Evolutionary conservation across 2,113 vertebrate genomes (phyloP), one percentile per base, ranked within the genome.

Genomic region (Chrysemys picta): DNA sequence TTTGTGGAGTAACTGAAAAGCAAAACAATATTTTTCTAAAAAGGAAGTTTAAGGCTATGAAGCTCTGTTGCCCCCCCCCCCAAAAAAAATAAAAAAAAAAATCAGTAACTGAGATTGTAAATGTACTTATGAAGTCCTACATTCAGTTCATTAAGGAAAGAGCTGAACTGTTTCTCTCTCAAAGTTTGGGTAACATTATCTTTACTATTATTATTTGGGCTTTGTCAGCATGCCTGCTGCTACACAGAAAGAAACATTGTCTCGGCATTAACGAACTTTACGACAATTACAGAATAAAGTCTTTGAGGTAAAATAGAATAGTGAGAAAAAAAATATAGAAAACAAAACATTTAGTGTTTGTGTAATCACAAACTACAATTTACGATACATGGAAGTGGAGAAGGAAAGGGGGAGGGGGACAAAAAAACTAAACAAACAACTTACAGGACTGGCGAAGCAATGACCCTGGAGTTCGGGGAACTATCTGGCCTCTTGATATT

Each of bases 371-470:
- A 93, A 85, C 22, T 76, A 25, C 10, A 49, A 91, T 2, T 1
- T 3, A 11, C 24, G 22, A 78, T n/a, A 47, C 4, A 56, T 56
- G 75, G 59, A 92, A 53, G 2, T 53, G 56, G 57, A 69, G 1
- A 47, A 11, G 62, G 59, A 69, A 88, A 29, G 57, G 56, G 89
- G 89, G 10, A 5, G 10, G 2, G 4, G 24, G 10, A 92, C 38
- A 83, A 87, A 94, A 3, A 92, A 65, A 45, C 21, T 22, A 54
- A 22, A 54, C 54, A 54, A 22, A 54, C 6, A 10, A 59, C 98
- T 98, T 98, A 99, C 98, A 98, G 50, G 96, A 92, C n/a, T 97
- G 98, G 90, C 94, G 97, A 93, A 97, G 86, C 25, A 98, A 96
- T 21, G 97, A 97, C 89, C 84, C 96, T 53, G 98, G 98, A 95